Conservation (phyloP, 2,797 vertebrate species). For the Alosa sapidissima region DNA sequence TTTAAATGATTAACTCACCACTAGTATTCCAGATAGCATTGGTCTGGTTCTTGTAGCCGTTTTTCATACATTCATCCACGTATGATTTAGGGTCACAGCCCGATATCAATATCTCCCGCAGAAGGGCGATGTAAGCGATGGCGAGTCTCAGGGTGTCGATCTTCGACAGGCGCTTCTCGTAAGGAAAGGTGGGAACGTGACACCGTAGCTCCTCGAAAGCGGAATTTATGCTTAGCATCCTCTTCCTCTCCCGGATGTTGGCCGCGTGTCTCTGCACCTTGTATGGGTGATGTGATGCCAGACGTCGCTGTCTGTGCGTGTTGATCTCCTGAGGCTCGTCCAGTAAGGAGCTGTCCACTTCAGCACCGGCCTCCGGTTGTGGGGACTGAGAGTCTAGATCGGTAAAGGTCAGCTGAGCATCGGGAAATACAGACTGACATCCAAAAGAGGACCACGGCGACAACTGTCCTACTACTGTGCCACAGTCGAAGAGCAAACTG, state of each 20-base stretch:
- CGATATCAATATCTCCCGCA: constrained; percentile 78
- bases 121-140: constrained; percentile 79
- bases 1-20: constrained; percentile 63
- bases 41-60: constrained; percentile 68
- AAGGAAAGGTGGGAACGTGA: constrained; percentile 79
- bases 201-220: constrained; percentile 78
- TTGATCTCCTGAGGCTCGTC: constrained; percentile 57
- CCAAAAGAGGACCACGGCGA: constrained; percentile 65
- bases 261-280: constrained; percentile 78
- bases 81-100: constrained; percentile 77
- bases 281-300: constrained; percentile 63
- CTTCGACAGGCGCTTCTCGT: constrained; percentile 82
- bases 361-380: constrained; percentile 59
- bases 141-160: constrained; percentile 78
- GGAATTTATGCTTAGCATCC: constrained; percentile 80
- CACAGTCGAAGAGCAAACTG: constrained; percentile 65
- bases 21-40: constrained; percentile 80
- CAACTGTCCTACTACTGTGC: constrained; percentile 54
- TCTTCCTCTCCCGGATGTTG: constrained; percentile 79
- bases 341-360: constrained; percentile 64
- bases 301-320: constrained; percentile 45
- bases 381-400: constrained; percentile 64
- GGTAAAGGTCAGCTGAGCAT: constrained; percentile 64
- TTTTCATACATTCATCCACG: constrained; percentile 77
- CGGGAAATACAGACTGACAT: constrained; percentile 63